phyloP scores from a whole-genome alignment of 2,888 invertebrate genomes.

The Phanerotoma sp. region DNA sequence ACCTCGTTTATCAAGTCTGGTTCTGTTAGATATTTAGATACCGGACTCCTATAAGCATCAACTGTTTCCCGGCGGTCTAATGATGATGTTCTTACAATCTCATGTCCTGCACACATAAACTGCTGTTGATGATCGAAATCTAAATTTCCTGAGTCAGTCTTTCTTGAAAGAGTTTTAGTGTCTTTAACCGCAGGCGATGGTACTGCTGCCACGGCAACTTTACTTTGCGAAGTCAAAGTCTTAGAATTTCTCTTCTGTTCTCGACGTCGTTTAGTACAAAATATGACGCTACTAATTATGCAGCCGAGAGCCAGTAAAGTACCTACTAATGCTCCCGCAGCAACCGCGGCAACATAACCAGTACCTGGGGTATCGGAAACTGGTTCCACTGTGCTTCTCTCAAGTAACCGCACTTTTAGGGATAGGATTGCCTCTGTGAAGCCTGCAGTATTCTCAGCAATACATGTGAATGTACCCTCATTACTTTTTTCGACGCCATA shows the following conservation, averaged over 20 bases:
- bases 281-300: slow-evolving; percentile 47
- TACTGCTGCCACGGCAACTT: no score
- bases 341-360: slow-evolving; percentile 49
- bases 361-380: slow-evolving; percentile 44
- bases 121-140: slow-evolving; percentile 59
- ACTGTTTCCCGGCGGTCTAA: slow-evolving; percentile 39
- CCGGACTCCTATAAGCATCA: slow-evolving; percentile 39
- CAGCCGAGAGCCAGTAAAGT: slow-evolving; percentile 48
- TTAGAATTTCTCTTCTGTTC: slow-evolving; percentile 49
- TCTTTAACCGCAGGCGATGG: slow-evolving; percentile 57
- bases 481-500: slow-evolving; percentile 58
- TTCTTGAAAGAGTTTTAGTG: slow-evolving; percentile 50
- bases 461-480: slow-evolving; percentile 83
- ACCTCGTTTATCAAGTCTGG: slow-evolving; percentile 58
- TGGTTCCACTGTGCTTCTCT: slow-evolving; percentile 46
- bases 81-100: slow-evolving; percentile 40
- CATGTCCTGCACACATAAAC: slow-evolving; percentile 43
- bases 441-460: slow-evolving; percentile 85
- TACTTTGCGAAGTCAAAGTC: slow-evolving; percentile 41
- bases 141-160: slow-evolving; percentile 40
- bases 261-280: slow-evolving; percentile 47
- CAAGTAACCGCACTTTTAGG: slow-evolving; percentile 67
- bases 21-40: slow-evolving; percentile 57
- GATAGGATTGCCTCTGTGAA: slow-evolving; percentile 79
- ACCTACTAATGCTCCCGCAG: slow-evolving; percentile 50